phyloP scores from a whole-genome alignment of 2,797 vertebrate genomes.

The Gallinago nigripennis region DNA sequence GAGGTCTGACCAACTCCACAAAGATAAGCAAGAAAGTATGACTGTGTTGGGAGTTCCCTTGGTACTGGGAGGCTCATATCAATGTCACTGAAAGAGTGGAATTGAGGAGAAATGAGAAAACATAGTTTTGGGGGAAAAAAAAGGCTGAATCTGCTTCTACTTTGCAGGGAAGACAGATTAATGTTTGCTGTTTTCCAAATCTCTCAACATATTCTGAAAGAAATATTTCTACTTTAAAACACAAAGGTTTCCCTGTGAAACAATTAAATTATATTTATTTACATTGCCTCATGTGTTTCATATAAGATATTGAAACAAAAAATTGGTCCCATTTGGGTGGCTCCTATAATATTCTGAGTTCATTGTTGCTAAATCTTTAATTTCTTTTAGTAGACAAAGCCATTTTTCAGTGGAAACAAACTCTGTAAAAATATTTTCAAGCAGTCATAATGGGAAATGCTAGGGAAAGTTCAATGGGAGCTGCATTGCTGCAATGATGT shows the following conservation, averaged over 20 bases:
- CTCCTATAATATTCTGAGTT: neutral
- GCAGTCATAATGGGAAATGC: neutral
- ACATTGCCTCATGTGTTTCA: neutral
- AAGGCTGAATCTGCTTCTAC: neutral
- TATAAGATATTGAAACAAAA: neutral
- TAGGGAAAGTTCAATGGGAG: neutral
- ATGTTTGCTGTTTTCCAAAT: neutral
- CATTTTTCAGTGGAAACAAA: neutral
- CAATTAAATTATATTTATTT: neutral
- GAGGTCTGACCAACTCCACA: neutral
- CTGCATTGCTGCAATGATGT: accelerated
- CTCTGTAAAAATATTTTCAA: neutral
- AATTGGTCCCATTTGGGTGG: neutral
- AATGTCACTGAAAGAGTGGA: neutral
- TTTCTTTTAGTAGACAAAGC: neutral
- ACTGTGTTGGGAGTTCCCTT: neutral
- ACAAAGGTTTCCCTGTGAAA: neutral
- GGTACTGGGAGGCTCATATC: neutral
- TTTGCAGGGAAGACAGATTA: neutral
- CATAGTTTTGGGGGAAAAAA: neutral
- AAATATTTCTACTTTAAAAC: neutral
- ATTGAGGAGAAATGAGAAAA: neutral
- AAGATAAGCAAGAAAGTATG: neutral
- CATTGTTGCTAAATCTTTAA: neutral
- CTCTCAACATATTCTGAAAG: neutral